Percentiles rank a stretch among this genome's conserved stretches.
Conservation (phyloP, 2,113 vertebrate genomes). For the Sphaerodactylus townsendi region DNA sequence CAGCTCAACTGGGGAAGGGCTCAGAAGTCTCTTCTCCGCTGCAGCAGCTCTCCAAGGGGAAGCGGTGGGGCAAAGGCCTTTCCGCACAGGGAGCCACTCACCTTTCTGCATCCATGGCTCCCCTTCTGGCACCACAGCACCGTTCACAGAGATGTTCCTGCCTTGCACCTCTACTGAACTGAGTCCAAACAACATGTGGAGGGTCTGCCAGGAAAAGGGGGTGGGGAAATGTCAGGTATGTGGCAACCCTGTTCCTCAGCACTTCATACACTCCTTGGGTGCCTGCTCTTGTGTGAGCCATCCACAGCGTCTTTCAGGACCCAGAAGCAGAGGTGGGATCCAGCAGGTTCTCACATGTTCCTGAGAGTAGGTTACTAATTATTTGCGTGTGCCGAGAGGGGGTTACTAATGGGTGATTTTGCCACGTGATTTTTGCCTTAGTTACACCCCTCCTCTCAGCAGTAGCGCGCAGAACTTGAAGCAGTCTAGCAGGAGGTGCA, state of each 20-base stretch:
- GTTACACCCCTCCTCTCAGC: too few species aligned
- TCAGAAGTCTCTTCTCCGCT: too few species aligned
- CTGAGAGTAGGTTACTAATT: too few species aligned
- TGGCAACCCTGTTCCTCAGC: not conserved
- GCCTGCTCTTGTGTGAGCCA: fast-evolving
- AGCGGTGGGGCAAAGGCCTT: too few species aligned
- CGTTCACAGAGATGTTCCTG: constrained; percentile 78
- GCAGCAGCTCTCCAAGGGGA: not conserved
- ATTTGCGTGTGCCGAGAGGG: too few species aligned
- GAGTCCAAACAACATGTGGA: constrained; percentile 80
- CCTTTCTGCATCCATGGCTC: constrained; percentile 79
- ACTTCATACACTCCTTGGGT: not conserved
- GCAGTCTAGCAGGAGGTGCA: too few species aligned
- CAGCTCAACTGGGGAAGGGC: too few species aligned
- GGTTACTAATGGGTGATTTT: too few species aligned
- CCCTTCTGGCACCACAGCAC: constrained; percentile 60
- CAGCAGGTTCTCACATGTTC: too few species aligned
- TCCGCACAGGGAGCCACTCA: constrained; percentile 42
- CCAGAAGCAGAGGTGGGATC: too few species aligned
- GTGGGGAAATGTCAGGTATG: fast-evolving
- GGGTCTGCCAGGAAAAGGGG: constrained; percentile 32
- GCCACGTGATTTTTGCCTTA: too few species aligned
- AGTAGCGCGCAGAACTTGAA: too few species aligned
- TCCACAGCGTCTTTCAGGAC: not conserved
- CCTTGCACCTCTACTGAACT: constrained; percentile 74